Base-by-base conservation (phyloP, 2,888 invertebrate genomes). In the Dysmachus trigonus region DNA sequence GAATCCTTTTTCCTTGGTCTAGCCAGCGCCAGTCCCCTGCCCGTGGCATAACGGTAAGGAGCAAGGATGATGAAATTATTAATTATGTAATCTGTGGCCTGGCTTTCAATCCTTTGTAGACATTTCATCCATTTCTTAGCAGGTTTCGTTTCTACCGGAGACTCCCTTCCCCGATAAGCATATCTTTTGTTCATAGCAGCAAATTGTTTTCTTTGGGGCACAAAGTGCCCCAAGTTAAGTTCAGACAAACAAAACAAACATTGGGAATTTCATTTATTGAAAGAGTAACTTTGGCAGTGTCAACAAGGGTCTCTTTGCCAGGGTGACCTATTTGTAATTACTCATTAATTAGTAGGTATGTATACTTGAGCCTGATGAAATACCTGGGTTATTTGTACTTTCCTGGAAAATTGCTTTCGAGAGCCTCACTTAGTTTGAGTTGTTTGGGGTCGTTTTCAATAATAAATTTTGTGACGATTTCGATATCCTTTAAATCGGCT, bases 51-150 rank as follows among this genome's bases (percentile, higher is more conserved):
- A 6, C 10, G 76, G 15, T 2, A 76, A 38, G 41, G 76, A 38
- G 27, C 76, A 15, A n/a, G 18, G 22, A 76, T 76, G 76, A 76
- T 76, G 41, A 76, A 76, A 35, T 76, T 76, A 76, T 76, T 41
- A 76, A 76, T 76, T 76, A 76, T 76, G 76, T 76, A 76, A 76
- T 76, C 76, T 27, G 33, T 76, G 76, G 33, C 22, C 27, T 22
- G 41, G 35, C 35, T 76, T 38, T 76, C 35, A 76, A 76, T 76
- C 76, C 76, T 76, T 76, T 76, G 41, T 76, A 22, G 38, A 76
- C 41, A 76, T 76, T 76, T 76, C 76, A 76, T 38, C 41, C n/a
- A 35, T 76, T 76, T 76, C 41, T 76, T 35, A 76, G 33, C 35
- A 76, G 38, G 38, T 22, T n/a, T 62, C 22, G 62, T n/a, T n/a